Evolutionary conservation across 2,797 vertebrate genomes (phyloP), one percentile per base, ranked within the genome.

Genomic region (Anas bahamensis): DNA sequence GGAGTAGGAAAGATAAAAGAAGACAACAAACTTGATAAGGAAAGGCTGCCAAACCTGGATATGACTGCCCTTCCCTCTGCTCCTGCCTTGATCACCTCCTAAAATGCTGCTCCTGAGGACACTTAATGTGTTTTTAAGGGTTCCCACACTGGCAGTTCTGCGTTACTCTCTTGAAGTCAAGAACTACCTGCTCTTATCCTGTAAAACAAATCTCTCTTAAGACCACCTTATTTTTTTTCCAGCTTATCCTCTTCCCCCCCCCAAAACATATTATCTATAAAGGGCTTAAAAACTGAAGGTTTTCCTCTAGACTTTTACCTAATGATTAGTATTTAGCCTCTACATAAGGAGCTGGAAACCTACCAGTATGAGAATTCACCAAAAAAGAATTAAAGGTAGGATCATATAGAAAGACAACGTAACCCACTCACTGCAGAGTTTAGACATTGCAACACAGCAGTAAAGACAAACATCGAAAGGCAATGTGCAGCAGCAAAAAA

Each of bases 381-480:
- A 59, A 74, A 83, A 93, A 80, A 24, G 1, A 71, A 72, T 41
- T 75, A 71, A 91, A 87, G 55, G n/a, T 24, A 70, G 60, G 70
- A 48, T 83, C 65, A 68, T 85, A 76, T 15, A 87, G 39, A 76
- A 85, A 78, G 72, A 92, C 86, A 74, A 48, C 1, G 19, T 42
- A 88, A 83, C 65, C 41, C 53, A 74, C n/a, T 81, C 70, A 79
- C 56, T 79, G 77, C 52, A 88, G 77, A 68, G n/a, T 80, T 89
- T 52, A 76, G 83, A 93, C 90, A 78, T 50, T 84, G 83, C 80
- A 89, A 95, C 76, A 92, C 80, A 86, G 87, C 35, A 92, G 39
- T 86, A 81, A 86, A 93, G 93, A 94, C 91, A 89, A 93, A 93
- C 77, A 73, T 21, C 61, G 41, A 88, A 89, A 91, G 70, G 78